Base-by-base conservation (phyloP, 2,888 invertebrate species). In the Eutolmus rufibarbis region DNA sequence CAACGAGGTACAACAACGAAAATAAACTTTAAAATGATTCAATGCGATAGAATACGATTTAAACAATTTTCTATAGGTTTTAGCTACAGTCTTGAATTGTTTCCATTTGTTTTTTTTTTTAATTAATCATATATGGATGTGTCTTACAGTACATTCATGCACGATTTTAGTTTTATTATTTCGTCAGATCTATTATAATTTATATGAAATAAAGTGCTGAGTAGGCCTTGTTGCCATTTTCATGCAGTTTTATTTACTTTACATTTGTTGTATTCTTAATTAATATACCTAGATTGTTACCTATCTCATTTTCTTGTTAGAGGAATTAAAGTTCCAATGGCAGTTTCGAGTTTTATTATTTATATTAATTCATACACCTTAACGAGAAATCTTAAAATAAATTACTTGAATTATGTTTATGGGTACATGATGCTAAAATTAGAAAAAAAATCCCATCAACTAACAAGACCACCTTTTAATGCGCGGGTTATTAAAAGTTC, bases 21-120 rank as follows among this genome's bases (percentile, higher is more conserved):
- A 66, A 66, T 66, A 84, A 84, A 84, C 19, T 84, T 40, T 40
- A 34, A 79, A 46, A 79, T 76, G 37, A 37, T 40, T 76, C 76
- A 37, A 76, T 37, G 76, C 76, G n/a, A 76, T 76, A 76, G 28
- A 76, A 76, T 76, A 76, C 34, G 40, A 76, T 40, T 74, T 40
- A 37, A 76, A 37, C n/a, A 76, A 76, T 76, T 76, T 76, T 76
- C 76, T 40, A 76, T 76, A 76, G 76, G 76, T 79, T 66, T 84
- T 85, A 34, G 66, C 85, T 85, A 85, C 85, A 85, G 85, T 85
- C 85, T 85, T 85, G 14, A 74, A 85, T 85, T 66, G 37, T 34
- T 85, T 23, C 14, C 19, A 34, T 19, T 57, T 57, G 56, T n/a
- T 46, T 46, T 46, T 46, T 43, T 82, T 56, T 12, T 14, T 31